Evolutionary conservation across 2,797 vertebrate species (phyloP), one percentile per base, ranked within the genome.

Genomic region (Syngnathus acus): DNA sequence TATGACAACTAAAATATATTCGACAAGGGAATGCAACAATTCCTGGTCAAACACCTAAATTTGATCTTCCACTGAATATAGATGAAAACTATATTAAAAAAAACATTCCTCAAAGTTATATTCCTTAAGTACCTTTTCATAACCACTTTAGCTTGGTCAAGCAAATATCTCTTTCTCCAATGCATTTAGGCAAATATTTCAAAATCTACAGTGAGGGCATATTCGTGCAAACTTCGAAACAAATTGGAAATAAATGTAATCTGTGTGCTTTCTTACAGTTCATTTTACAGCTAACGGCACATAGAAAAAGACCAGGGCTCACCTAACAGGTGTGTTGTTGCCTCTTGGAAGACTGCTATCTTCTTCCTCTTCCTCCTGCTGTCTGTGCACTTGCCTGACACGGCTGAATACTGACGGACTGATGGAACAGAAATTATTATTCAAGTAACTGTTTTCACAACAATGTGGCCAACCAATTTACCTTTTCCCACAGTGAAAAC

Each of bases 401-500:
- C 92, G 93, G 74, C 90, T 92, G 81, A 97, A 95, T 74, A 96
- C 91, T 0, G 95, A 94, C 0, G 89, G 73, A 66, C 89, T 90
- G 84, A 84, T 64, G 79, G 79, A 65, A 67, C 67, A 69, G 1
- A 50, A 54, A 79, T 68, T 7, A 61, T 8, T 10, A 16, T 11
- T 17, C 19, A 13, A 14, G 7, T 50, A 4, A 3, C 21, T 53
- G n/a, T 53, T 61, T 42, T 61, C 16, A 47, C 42, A 42, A 45
- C 16, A 4, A 23, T 7, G 13, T 62, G 21, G 23, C 38, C 9
- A 11, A 43, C 17, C n/a, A 2, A 48, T 53, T 53, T 0, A 10
- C 3, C 50, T 53, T 21, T 53, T 23, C n/a, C n/a, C n/a, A 53
- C 9, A 53, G n/a, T 23, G 50, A 21, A 53, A 21, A 53, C 9